Conservation (phyloP, 2,113 vertebrate species). For the Takifugu flavidus region DNA sequence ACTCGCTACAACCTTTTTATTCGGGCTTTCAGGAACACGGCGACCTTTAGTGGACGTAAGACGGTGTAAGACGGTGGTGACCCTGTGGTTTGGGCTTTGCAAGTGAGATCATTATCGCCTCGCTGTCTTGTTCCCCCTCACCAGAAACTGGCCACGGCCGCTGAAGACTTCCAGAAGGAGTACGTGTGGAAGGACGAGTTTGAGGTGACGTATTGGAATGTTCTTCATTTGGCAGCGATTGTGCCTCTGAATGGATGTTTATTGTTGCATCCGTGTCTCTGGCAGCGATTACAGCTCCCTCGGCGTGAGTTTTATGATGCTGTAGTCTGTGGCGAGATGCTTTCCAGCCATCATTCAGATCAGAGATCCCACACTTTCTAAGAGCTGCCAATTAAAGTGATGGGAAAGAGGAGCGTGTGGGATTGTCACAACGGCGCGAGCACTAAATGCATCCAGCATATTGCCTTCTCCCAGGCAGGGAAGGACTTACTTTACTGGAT, state of each 20-base stretch:
- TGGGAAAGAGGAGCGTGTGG: constrained; percentile 4
- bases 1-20: constrained; percentile 41
- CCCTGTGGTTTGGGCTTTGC: constrained; percentile 28
- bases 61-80: constrained; percentile 27
- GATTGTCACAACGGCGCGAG: constrained; percentile 10
- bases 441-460: constrained; percentile 1
- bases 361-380: constrained; percentile 25
- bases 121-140: constrained; percentile 50
- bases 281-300: constrained; percentile 40
- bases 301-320: constrained; percentile 35
- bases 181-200: constrained; percentile 92
- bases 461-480: constrained; percentile 19
- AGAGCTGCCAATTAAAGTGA: constrained; percentile 12
- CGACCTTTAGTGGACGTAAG: constrained; percentile 37
- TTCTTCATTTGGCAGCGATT: background rate
- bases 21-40: constrained; percentile 25
- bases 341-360: constrained; percentile 18
- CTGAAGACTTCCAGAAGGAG: constrained; percentile 87
- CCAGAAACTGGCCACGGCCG: constrained; percentile 89
- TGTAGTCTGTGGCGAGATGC: background rate
- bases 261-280: constrained; percentile 14
- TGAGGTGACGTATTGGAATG: constrained; percentile 75
- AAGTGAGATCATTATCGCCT: constrained; percentile 18
- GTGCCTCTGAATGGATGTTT: background rate
- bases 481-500: constrained; percentile 25